Conservation (phyloP, 2,888 invertebrate species). For the Ferrisia virgata region DNA sequence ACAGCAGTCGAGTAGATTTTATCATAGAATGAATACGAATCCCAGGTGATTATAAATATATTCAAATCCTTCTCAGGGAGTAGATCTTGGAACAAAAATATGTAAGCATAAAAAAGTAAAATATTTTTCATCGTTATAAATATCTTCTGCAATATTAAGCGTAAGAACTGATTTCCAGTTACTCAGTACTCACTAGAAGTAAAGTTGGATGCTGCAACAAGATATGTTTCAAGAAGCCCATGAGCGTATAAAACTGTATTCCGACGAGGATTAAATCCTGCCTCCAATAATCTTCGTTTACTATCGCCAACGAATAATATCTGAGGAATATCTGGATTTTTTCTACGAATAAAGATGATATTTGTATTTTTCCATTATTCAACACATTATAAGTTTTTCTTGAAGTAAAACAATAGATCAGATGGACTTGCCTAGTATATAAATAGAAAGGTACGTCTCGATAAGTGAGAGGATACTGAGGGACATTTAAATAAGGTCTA, state of each 20-base stretch:
- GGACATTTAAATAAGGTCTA: not conserved
- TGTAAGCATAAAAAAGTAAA: no score
- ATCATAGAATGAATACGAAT: not conserved
- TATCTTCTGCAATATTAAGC: no score
- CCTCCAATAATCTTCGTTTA: not conserved
- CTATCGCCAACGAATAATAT: not conserved
- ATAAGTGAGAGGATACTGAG: not conserved
- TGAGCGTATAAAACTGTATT: not conserved
- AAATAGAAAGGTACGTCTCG: not conserved
- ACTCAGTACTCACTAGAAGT: not conserved
- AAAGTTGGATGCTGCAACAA: not conserved
- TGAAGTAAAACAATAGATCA: no score
- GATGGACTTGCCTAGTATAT: not conserved
- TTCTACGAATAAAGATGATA: not conserved
- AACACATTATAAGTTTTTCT: no score
- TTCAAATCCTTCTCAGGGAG: not conserved
- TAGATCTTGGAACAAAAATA: not conserved
- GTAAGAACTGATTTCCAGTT: no score
- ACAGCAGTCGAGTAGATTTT: not conserved
- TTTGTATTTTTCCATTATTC: no score
- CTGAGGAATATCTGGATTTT: not conserved
- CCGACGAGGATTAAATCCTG: not conserved
- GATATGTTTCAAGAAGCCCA: not conserved
- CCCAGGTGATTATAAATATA: not conserved
- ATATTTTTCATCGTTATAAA: no score